Conservation (phyloP, 2,888 invertebrate species). For the Iselma pallidipennis region DNA sequence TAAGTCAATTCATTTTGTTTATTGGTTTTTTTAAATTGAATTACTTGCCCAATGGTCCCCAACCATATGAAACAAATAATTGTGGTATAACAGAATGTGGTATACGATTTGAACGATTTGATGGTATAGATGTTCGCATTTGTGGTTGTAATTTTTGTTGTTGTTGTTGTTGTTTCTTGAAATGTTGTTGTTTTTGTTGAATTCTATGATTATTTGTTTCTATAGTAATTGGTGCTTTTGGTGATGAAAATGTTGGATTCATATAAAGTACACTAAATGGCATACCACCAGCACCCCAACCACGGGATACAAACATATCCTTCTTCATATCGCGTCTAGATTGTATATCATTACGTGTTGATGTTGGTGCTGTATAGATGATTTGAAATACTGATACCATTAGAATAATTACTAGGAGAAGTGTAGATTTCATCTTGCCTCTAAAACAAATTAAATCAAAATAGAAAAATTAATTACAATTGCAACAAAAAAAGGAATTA, state of each 20-base stretch:
- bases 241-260: slow-evolving; percentile 38
- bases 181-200: neutral
- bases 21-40: neutral
- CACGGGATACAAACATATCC: slow-evolving; percentile 55
- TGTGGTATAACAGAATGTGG: slow-evolving; percentile 58
- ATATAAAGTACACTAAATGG: slow-evolving; percentile 60
- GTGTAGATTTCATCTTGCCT: neutral
- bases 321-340: slow-evolving; percentile 43
- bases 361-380: neutral
- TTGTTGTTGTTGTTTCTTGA: slow-evolving; percentile 16
- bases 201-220: slow-evolving; percentile 1
- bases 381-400: neutral
- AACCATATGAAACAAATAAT: slow-evolving; percentile 60
- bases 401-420: neutral
- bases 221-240: slow-evolving; percentile 13
- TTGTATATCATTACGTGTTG: too few species aligned
- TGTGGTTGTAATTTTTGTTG: slow-evolving; percentile 21
- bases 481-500: too few species aligned
- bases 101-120: slow-evolving; percentile 23
- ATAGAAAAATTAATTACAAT: too few species aligned
- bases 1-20: neutral
- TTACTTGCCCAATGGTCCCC: slow-evolving; percentile 58
- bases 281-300: slow-evolving; percentile 61
- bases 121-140: slow-evolving; percentile 19
- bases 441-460: too few species aligned